Conservation (phyloP, 1,140 invertebrate genomes). For the Dreissena rostriformis region DNA sequence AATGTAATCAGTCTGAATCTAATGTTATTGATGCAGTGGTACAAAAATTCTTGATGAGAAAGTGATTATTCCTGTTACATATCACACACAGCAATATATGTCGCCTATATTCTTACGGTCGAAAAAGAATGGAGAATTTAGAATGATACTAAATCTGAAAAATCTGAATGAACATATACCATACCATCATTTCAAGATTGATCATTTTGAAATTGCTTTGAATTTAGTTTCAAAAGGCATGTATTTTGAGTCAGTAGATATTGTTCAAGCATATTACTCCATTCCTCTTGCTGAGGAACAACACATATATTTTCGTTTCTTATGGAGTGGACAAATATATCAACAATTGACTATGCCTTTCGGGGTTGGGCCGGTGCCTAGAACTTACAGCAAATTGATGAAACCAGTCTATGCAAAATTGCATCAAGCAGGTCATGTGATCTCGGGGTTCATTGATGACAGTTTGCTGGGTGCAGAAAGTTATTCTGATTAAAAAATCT, state of each 20-base stretch:
- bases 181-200: slow-evolving; percentile 58
- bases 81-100: slow-evolving; percentile 2
- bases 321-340: slow-evolving; percentile 37
- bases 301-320: slow-evolving; percentile 36
- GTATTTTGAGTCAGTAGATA: slow-evolving; percentile 46
- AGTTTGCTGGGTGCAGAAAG: slow-evolving; percentile 46
- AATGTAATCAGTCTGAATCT: slow-evolving; percentile 1
- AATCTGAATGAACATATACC: slow-evolving; percentile 28
- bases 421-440: slow-evolving; percentile 30
- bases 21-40: slow-evolving; percentile 9
- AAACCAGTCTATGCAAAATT: slow-evolving; percentile 54
- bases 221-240: slow-evolving; percentile 28
- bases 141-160: slow-evolving; percentile 52
- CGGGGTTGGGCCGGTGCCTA: slow-evolving; percentile 27
- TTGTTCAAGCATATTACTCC: slow-evolving; percentile 41
- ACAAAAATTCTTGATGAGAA: slow-evolving; percentile 8
- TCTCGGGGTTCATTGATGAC: slow-evolving; percentile 56
- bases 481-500: slow-evolving; percentile 40
- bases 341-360: slow-evolving; percentile 42
- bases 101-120: slow-evolving; percentile 48
- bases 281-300: slow-evolving; percentile 18
- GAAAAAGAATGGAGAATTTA: slow-evolving; percentile 36
- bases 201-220: slow-evolving; percentile 41
- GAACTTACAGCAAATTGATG: slow-evolving; percentile 51
- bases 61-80: slow-evolving; percentile 5